Percentiles rank a stretch among this genome's conserved stretches.
Conservation (phyloP, 2,888 invertebrate genomes). For the Luperina testacea region DNA sequence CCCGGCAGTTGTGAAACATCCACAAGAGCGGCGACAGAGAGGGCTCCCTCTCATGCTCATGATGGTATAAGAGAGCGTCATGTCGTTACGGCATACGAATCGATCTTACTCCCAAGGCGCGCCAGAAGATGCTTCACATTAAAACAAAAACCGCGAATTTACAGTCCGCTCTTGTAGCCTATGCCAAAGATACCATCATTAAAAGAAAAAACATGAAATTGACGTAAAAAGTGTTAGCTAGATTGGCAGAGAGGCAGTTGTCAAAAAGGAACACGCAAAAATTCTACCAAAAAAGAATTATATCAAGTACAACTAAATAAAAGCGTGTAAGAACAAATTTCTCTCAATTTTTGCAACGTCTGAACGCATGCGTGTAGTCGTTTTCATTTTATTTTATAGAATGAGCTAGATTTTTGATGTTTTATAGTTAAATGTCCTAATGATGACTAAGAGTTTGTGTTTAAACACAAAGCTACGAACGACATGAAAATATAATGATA, state of each 20-base stretch:
- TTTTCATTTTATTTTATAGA: slow-evolving; percentile 78
- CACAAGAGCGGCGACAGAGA: background rate
- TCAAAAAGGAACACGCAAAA: background rate
- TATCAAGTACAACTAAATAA: background rate
- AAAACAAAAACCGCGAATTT: background rate
- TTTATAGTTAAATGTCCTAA: slow-evolving; percentile 81
- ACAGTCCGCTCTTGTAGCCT: background rate
- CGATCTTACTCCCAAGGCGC: background rate
- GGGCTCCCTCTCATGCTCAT: too few relatives aligned
- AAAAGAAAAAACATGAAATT: background rate
- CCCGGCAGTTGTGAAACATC: background rate
- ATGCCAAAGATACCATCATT: background rate
- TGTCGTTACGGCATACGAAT: background rate
- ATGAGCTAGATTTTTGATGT: slow-evolving; percentile 87
- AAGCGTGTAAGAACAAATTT: background rate
- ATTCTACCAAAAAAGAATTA: background rate
- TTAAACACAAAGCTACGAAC: slow-evolving; percentile 76
- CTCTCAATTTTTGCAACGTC: slow-evolving; percentile 51
- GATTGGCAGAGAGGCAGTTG: background rate
- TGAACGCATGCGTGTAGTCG: slow-evolving; percentile 62
- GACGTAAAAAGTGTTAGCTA: background rate
- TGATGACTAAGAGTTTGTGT: slow-evolving; percentile 76
- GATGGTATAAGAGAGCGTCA: background rate
- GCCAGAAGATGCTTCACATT: background rate
- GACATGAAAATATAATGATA: slow-evolving; percentile 68